phyloP scores from a whole-genome alignment of 2,888 invertebrate genomes.

The Bombyx huttoni region DNA sequence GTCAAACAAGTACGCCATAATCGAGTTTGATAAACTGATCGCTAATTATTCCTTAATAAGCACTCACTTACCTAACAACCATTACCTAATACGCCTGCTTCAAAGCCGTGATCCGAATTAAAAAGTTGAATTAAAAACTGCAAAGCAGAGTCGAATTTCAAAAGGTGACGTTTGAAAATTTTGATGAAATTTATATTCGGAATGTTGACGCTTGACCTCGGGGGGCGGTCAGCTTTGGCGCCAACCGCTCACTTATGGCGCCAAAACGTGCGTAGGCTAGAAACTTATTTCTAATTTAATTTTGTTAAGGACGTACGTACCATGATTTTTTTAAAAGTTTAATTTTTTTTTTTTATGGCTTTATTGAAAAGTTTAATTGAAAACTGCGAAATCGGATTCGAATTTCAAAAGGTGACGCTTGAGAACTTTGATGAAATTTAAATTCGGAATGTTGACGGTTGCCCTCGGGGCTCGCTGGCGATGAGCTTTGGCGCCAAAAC shows the following conservation, averaged over 20 bases:
- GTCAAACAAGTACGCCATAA: not conserved
- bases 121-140: conserved; percentile 6
- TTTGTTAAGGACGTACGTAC: not conserved
- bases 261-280: not conserved
- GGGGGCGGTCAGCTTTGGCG: conserved; percentile 15
- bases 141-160: conserved; percentile 15
- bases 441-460: conserved; percentile 19
- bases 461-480: conserved; percentile 24
- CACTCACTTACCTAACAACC: not conserved
- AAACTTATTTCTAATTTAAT: not conserved
- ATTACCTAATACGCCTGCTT: not conserved
- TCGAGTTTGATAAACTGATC: not conserved
- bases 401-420: conserved; percentile 22
- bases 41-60: not conserved
- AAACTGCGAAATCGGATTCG: conserved; percentile 7
- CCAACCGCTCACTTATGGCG: not conserved
- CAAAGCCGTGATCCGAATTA: not conserved
- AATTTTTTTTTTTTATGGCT: too few relatives aligned
- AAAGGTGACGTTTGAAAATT: conserved; percentile 18
- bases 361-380: conserved; percentile 6
- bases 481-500: conserved; percentile 10
- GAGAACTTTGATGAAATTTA: conserved; percentile 14
- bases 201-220: conserved; percentile 26
- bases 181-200: conserved; percentile 14
- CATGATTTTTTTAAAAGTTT: too few relatives aligned